Evolutionary conservation across 2,113 vertebrate species (phyloP), one percentile per base, ranked within the genome.

Genomic region (Cichladusa arquata): DNA sequence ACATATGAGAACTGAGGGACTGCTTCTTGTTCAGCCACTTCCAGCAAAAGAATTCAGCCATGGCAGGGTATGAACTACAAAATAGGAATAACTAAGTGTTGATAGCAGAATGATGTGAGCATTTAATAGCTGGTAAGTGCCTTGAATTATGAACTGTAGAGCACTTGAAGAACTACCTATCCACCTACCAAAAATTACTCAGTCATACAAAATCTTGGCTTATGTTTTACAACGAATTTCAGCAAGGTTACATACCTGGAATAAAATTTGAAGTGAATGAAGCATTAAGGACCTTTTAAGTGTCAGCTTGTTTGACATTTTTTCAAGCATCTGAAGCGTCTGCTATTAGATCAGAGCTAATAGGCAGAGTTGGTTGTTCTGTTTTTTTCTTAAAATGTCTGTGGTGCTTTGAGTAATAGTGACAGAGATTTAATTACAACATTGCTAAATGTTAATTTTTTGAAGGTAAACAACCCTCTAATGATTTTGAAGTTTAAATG

Each of bases 41-140:
- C 40, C 31, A 87, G 61, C 38, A 90, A 86, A 76, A 88, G 33
- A 90, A 94, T 88, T 87, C 71, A 86, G 61, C 58, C 40, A n/a
- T 54, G 72, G 88, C 11, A 5, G 45, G 40, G 60, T 81, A 88
- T 77, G 83, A 95, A 73, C 57, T 81, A 45, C 83, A 61, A 92
- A 87, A 86, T 5, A 84, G 86, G 45, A 95, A 38, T 82, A 96
- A 92, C 85, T 95, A 90, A 93, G 42, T 47, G 81, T 76, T 95
- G 83, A 70, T 36, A 91, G 87, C 85, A 88, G 54, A 96, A 76
- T 13, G 5, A 62, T 57, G 69, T 74, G 73, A 95, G 84, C 82
- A 88, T 88, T 91, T 94, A 93, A 84, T 87, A 96, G 73, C 89
- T 96, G 95, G 24, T 79, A 88, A 91, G 60, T 86, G 31, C 70